Base-by-base conservation (phyloP, 2,888 invertebrate genomes). In the Nycteola revayana region DNA sequence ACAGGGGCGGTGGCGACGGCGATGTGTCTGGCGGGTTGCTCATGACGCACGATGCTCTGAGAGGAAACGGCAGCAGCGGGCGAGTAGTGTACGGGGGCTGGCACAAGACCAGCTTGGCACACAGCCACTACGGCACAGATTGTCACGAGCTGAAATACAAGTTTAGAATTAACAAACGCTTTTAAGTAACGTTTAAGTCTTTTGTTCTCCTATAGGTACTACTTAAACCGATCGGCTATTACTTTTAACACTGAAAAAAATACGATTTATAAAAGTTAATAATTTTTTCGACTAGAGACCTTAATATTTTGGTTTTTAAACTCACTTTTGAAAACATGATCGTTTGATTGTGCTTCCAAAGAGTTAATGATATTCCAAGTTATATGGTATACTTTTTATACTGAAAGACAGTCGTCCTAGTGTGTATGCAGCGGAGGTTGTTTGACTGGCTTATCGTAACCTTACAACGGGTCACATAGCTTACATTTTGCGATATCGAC, bases 81-180 rank as follows among this genome's bases (percentile, higher is more conserved):
- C 14, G 73, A 71, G 58, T 72, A 73, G 59, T 78, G 78, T 32
- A 82, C 84, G n/a, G 90, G 56, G 21, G 59, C 58, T 24, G 64
- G 49, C 47, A 60, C 45, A 25, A 70, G 57, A 27, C 67, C 72
- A 0, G 69, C 72, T 36, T 60, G 60, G 36, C 53, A 44, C 32
- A 58, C 61, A 7, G 65, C 66, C 49, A 60, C 56, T 6, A 67
- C 41, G 7, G 57, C 59, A 45, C 61, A 62, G 28, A 72, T 33
- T 10, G 50, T 50, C 31, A 71, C 44, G 5, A 70, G 18, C 70
- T 56, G 46, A 1, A 43, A 52, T 8, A 7, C 21, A 27, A 18
- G n/a, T n/a, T n/a, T n/a, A n/a, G n/a, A n/a, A n/a, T n/a, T n/a
- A n/a, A n/a, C n/a, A n/a, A n/a, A n/a, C n/a, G n/a, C n/a, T n/a